Evolutionary conservation across 2,113 vertebrate genomes (phyloP), one percentile per base, ranked within the genome.

Genomic region (Anguilla rostrata): DNA sequence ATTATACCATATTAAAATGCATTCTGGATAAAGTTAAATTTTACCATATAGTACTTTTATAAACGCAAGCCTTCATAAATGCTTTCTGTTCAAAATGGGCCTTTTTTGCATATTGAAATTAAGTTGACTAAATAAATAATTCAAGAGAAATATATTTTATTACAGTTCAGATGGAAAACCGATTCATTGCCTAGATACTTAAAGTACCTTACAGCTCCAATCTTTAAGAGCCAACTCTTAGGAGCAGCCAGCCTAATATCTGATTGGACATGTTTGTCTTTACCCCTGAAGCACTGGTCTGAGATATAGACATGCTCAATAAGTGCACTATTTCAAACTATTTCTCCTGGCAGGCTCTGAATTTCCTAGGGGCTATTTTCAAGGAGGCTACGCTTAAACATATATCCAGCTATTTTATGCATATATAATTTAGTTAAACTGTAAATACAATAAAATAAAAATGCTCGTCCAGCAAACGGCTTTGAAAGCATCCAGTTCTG

Each of bases 91-190:
- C 11, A 12, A 75, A 75, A 34, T 75, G 71, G n/a, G n/a, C 71
- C n/a, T 34, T 12, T 75, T 75, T 2, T 75, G 71, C 71, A 75
- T 34, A 75, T 34, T 75, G 71, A 75, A 75, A 75, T 29, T n/a
- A 75, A 6, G 34, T 75, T 75, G 71, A 75, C n/a, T 9, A 75
- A 75, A 75, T 75, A 75, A 75, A 75, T 75, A 75, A 75, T 75
- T 75, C 71, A 75, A 75, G 9, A 75, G 71, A 75, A 26, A 75
- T 6, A 34, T 34, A 75, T 75, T 66, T 66, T 1, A 66, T 66
- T 66, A 26, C 60, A 26, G 12, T 75, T 75, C 71, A 75, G n/a
- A 75, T 34, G 6, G 71, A 75, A 75, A 75, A 29, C 20, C 2
- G 71, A 75, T 75, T 75, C 71, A n/a, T 22, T 75, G 71, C 71